These are phyloP conservation scores for Cherax quadricarinatus DNA, from an alignment of 1,140 invertebrate genomes.

Conservation along the genomic window DNA sequence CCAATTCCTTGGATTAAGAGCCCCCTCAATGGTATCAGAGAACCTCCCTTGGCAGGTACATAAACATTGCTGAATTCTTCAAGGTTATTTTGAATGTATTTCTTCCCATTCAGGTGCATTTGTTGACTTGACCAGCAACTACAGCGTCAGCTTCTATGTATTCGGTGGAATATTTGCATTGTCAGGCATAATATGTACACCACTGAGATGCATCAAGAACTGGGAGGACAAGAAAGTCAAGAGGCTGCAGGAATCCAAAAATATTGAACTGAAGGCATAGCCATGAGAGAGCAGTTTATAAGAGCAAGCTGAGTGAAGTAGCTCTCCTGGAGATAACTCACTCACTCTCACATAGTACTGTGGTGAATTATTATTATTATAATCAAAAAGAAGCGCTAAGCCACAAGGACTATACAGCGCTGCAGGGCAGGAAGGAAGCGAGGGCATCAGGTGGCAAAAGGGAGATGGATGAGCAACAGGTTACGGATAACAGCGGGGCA, in stretches of 20 bases:
- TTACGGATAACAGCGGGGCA: no score
- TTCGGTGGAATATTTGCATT: constrained; percentile 90
- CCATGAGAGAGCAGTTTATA: neutral
- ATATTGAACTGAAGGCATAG: constrained; percentile 13
- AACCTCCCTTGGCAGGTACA: no score
- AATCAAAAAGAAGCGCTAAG: no score
- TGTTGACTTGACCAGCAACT: constrained; percentile 86
- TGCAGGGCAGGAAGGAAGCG: no score
- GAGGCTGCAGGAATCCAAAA: constrained; percentile 10
- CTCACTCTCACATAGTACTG: no score
- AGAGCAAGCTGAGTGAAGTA: neutral
- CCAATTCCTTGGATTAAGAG: no score
- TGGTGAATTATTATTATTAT: no score
- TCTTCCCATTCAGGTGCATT: constrained; percentile 83
- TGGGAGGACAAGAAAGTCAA: constrained; percentile 84
- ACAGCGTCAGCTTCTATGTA: constrained; percentile 92
- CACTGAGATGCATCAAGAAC: constrained; percentile 85
- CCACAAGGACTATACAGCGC: no score
- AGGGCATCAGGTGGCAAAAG: no score
- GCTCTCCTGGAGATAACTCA: neutral
- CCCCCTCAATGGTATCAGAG: no score
- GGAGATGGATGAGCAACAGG: no score
- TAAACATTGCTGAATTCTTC: neutral
- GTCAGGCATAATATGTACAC: constrained; percentile 93
- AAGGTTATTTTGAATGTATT: neutral